Base-by-base conservation (phyloP, 2,113 vertebrate genomes). In the Pedetes capensis region DNA sequence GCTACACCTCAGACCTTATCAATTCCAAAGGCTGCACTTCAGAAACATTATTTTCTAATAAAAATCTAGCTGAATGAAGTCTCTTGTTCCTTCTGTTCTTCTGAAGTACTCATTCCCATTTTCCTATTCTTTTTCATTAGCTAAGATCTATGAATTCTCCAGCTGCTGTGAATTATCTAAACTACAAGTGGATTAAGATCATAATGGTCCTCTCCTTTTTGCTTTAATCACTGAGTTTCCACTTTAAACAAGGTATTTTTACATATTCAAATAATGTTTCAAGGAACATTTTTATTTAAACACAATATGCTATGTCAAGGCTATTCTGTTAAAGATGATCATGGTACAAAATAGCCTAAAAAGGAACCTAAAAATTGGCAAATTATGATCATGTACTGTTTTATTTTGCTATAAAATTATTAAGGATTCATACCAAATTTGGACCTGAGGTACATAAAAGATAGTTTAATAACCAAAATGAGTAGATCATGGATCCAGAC, bases 171-270 rank as follows among this genome's bases (percentile, higher is more conserved):
- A 84, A 37, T 76, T 80, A 59, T n/a, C 61, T 34, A 78, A 32
- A 61, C 17, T 75, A 69, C 11, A 42, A 86, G 42, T 75, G 32
- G 9, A 34, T 69, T 69, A 88, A 55, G 11, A 75, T 61, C 27
- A 55, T 27, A 66, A n/a, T 66, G 10, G 76, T 57, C n/a, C 27
- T 23, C 42, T 12, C 2, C 55, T 29, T 25, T 55, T 42, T 88
- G 10, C 37, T 88, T 51, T 44, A 87, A 37, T 69, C 22, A 64
- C 2, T 71, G 47, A 53, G 4, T 72, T 84, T 93, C 66, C 47
- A 84, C 44, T 49, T 89, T 84, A 57, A 79, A 75, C 39, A 61
- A 85, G n/a, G 8, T 79, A 79, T 37, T 78, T 95, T 84, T n/a
- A 85, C 47, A 66, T 55, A 93, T 89, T n/a, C 47, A 66, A 57